Evolutionary conservation across 1,140 invertebrate species (phyloP).

Genomic region (Panagrolaimus sp.): DNA sequence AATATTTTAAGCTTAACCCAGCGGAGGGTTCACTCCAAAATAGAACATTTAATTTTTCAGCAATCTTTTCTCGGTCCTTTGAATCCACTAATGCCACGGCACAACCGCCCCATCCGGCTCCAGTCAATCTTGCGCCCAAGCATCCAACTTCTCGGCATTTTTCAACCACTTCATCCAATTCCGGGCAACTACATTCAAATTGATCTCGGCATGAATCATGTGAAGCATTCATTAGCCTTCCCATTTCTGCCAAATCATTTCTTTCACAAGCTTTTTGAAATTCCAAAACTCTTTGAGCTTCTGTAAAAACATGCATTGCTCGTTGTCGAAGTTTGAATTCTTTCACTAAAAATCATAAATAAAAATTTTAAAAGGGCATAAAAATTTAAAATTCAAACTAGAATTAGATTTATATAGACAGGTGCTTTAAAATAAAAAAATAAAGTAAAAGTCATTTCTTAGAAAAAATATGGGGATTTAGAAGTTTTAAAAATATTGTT

Average conservation of each 20-base stretch:
- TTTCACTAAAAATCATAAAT: slow-evolving; percentile 46
- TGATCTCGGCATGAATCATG: slow-evolving; percentile 76
- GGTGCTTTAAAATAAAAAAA: no score
- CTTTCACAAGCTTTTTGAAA: slow-evolving; percentile 69
- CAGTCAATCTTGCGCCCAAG: slow-evolving; percentile 81
- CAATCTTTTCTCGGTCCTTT: slow-evolving; percentile 66
- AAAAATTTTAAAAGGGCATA: slow-evolving; percentile 56
- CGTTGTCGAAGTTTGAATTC: slow-evolving; percentile 76
- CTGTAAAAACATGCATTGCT: slow-evolving; percentile 78
- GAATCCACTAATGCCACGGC: slow-evolving; percentile 73
- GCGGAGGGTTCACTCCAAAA: slow-evolving; percentile 47
- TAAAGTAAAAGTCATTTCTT: no score
- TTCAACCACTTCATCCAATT: slow-evolving; percentile 77
- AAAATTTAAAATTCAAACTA: slow-evolving; percentile 17
- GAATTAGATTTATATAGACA: no score
- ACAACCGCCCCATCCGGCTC: slow-evolving; percentile 90
- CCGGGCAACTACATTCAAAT: slow-evolving; percentile 88
- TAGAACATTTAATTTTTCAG: slow-evolving; percentile 51
- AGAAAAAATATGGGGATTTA: no score
- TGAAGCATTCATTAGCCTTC: slow-evolving; percentile 79
- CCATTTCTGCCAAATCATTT: slow-evolving; percentile 67
- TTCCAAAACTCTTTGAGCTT: slow-evolving; percentile 70
- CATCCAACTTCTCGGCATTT: slow-evolving; percentile 70
- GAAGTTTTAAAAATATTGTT: no score
- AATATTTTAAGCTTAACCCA: slow-evolving; percentile 31